These are phyloP conservation scores for Haemorhous mexicanus DNA, from an alignment of 2,113 vertebrate genomes.

Conservation along the genomic window DNA sequence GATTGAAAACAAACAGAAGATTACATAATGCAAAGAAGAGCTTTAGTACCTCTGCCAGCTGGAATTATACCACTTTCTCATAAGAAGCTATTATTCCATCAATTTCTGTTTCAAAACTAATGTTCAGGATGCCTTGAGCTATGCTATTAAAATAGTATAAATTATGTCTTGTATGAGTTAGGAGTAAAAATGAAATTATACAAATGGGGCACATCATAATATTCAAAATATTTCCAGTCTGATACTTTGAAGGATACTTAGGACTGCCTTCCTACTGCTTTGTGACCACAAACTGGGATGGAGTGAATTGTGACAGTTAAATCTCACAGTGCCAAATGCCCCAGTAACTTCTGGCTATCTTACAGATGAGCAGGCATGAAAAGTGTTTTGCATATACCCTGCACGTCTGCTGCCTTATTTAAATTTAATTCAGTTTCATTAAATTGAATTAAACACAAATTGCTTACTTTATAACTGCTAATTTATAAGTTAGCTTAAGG, in stretches of 20 bases:
- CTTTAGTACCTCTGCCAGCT: not conserved
- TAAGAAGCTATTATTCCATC: not conserved
- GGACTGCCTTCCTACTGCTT: not conserved
- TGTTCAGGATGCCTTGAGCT: not conserved
- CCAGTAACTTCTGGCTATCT: not conserved
- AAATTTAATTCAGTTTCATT: not conserved
- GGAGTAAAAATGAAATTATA: not conserved
- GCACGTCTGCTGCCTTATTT: not conserved
- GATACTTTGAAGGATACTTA: not conserved
- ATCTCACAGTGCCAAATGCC: not conserved
- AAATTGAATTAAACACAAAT: not conserved
- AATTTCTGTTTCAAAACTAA: not conserved
- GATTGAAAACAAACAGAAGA: not conserved
- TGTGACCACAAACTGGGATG: not conserved
- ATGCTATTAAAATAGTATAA: not conserved
- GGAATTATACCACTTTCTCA: not conserved
- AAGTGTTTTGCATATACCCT: not conserved
- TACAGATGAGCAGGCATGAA: not conserved
- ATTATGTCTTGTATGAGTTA: not conserved
- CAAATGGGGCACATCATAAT: not conserved
- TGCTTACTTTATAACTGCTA: not conserved
- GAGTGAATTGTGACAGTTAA: not conserved
- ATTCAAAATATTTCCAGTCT: not conserved
- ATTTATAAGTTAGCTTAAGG: not conserved
- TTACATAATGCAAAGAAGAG: not conserved